A percentile compares a stretch with the other conserved stretches of the same genome.
Evolutionary conservation across 92 coral and sea anemone genomes (phyloP).

Genomic region (Heteractis magnifica): DNA sequence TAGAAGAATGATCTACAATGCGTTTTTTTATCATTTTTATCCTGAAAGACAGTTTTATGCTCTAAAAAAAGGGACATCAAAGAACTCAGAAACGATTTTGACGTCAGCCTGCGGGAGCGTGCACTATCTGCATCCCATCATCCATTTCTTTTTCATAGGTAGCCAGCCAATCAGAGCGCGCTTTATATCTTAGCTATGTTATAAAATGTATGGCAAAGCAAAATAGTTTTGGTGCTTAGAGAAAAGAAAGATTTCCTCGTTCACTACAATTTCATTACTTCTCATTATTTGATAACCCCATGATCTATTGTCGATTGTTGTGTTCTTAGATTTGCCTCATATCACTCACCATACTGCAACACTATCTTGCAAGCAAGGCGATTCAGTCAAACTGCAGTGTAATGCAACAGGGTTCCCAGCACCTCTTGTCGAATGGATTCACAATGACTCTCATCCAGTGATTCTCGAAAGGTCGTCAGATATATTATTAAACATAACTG

Average conservation of each 20-base stretch:
- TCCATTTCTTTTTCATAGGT: no score
- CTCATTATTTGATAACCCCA: background rate
- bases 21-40: no score
- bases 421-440: slow-evolving; percentile 37
- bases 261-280: background rate
- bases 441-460: background rate
- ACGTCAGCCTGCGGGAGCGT: no score
- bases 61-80: no score
- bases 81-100: no score
- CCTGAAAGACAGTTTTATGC: no score
- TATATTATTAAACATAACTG: background rate
- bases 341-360: background rate
- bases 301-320: background rate
- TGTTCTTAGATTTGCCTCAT: background rate
- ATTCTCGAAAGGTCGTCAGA: background rate
- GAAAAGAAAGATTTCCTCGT: background rate
- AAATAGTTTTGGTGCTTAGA: no score
- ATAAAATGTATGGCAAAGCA: no score
- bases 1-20: no score
- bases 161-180: no score
- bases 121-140: no score
- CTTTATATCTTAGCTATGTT: no score
- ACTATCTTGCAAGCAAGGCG: slow-evolving; percentile 3
- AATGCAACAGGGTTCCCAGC: slow-evolving; percentile 48
- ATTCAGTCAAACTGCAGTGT: slow-evolving; percentile 28